A percentile compares a stretch with the other conserved stretches of the same genome.
phyloP scores from a whole-genome alignment of 2,797 vertebrate species.

The Anolis apletophallus region DNA sequence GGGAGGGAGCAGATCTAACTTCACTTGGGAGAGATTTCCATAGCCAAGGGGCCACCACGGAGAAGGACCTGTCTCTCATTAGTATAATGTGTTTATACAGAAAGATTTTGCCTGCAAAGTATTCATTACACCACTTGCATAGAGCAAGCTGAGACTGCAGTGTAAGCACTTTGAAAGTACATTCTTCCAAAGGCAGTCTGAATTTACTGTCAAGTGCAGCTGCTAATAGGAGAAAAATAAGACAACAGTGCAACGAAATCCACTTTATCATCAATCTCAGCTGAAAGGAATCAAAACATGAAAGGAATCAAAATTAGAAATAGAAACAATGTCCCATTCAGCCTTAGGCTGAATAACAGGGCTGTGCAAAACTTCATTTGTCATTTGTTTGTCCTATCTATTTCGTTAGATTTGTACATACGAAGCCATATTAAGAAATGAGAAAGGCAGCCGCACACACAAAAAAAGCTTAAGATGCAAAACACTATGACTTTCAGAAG shows the following conservation, averaged over 20 bases:
- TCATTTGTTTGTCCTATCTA: too few relatives aligned
- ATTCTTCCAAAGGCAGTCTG: not conserved
- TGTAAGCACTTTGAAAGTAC: not conserved
- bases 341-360: accelerated
- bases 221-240: not conserved
- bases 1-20: too few relatives aligned
- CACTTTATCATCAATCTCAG: slow-evolving; percentile 27
- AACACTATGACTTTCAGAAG: too few relatives aligned
- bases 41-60: too few relatives aligned
- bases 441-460: too few relatives aligned
- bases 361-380: too few relatives aligned
- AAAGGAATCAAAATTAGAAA: slow-evolving; percentile 37
- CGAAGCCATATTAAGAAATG: too few relatives aligned
- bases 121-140: not conserved
- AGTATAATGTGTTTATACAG: not conserved
- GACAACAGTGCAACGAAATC: slow-evolving; percentile 35
- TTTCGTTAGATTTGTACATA: too few relatives aligned
- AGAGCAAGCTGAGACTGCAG: not conserved
- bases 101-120: not conserved
- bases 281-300: slow-evolving; percentile 32
- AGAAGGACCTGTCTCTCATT: too few relatives aligned
- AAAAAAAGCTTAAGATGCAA: too few relatives aligned
- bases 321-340: slow-evolving; percentile 30
- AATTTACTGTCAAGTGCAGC: not conserved
- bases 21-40: too few relatives aligned